Conservation (phyloP, 1,140 invertebrate species). For the Hermatobates lingyangjiaoensis region DNA sequence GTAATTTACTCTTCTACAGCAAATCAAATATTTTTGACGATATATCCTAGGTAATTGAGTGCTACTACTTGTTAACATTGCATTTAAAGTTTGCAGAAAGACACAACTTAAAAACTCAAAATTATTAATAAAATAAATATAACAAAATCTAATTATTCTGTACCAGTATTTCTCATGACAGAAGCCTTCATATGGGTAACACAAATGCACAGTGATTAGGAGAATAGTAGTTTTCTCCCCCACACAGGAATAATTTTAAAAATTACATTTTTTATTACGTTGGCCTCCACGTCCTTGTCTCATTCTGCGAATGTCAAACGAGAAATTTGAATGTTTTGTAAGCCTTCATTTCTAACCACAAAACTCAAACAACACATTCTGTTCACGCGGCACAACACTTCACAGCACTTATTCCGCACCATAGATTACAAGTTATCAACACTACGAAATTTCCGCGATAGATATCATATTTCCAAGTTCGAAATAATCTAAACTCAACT, state of each 20-base stretch:
- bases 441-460: conserved; percentile 14
- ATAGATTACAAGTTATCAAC: conserved; percentile 1
- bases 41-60: no score
- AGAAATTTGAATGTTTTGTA: conserved; percentile 20
- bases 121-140: conserved; percentile 3
- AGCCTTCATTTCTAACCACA: conserved; percentile 18
- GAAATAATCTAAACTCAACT: conserved; percentile 17
- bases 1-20: no score
- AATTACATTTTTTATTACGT: conserved; percentile 31
- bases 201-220: conserved; percentile 6
- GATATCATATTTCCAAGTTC: conserved; percentile 14
- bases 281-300: conserved; percentile 30
- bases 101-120: not conserved
- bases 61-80: no score
- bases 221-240: conserved; percentile 4
- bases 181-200: conserved; percentile 10
- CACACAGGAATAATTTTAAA: conserved; percentile 15
- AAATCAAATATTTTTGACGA: no score
- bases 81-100: no score
- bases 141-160: conserved; percentile 6
- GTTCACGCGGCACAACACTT: conserved; percentile 17
- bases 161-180: conserved; percentile 11
- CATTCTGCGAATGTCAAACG: conserved; percentile 25
- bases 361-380: conserved; percentile 16
- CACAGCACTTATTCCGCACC: conserved; percentile 13